These are phyloP conservation scores for Salmo trutta DNA, from an alignment of 2,797 vertebrate species.

Conservation along the genomic window DNA sequence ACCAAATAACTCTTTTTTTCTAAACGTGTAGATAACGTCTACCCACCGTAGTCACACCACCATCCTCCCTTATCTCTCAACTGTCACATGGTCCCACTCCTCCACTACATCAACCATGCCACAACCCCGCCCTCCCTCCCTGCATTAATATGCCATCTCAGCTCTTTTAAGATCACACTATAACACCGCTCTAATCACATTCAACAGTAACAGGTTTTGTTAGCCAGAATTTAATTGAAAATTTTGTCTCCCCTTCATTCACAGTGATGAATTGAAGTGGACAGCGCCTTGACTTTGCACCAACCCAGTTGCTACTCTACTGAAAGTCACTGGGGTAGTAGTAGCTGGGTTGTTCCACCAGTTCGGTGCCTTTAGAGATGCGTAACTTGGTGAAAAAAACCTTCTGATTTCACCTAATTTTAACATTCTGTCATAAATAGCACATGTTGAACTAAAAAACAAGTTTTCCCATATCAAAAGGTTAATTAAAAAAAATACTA, in stretches of 20 bases:
- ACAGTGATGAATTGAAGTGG: constrained; percentile 18
- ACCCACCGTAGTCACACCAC: too few species aligned
- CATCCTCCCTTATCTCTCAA: background rate
- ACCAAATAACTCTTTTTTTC: too few species aligned
- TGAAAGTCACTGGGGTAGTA: too few species aligned
- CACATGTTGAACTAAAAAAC: too few species aligned
- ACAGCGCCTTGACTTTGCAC: constrained; percentile 25
- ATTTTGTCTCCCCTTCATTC: constrained; percentile 10
- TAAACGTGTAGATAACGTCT: background rate
- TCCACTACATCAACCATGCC: too few species aligned
- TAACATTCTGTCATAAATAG: too few species aligned
- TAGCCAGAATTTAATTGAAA: constrained; percentile 23
- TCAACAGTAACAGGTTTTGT: background rate
- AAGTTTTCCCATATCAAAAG: too few species aligned
- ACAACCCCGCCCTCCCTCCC: background rate
- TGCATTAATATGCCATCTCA: background rate
- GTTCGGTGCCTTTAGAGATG: too few species aligned
- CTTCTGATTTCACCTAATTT: too few species aligned
- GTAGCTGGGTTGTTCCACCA: too few species aligned
- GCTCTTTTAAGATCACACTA: background rate
- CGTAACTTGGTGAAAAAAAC: too few species aligned
- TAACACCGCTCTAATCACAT: constrained; percentile 3
- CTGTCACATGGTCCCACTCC: background rate
- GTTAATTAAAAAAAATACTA: too few species aligned
- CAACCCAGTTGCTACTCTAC: constrained; percentile 10